Base-by-base conservation (phyloP, 2,797 vertebrate genomes). In the Taenioides sp. region DNA sequence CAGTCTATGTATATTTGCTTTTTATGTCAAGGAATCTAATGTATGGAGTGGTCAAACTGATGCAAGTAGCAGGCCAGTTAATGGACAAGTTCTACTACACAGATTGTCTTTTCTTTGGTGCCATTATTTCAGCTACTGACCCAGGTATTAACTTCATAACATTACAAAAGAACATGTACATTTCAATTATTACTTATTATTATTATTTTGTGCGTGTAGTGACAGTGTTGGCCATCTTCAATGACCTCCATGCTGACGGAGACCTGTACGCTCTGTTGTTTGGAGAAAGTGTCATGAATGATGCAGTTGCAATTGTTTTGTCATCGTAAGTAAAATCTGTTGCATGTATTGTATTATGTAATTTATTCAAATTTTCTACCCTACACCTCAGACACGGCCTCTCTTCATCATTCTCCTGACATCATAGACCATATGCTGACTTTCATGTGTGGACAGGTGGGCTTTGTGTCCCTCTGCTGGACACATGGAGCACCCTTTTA, bases 231-330 rank as follows among this genome's bases (percentile, higher is more conserved):
- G 98, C 98, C 59, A 99, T 99, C 93, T 99, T 99, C 81, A 98
- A 98, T 47, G 98, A 99, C 77, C 93, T 99, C 76, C 95, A 96
- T 9, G 98, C 95, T 34, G 98, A 99, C 4, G 98, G 97, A 0
- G 97, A 99, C 82, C 95, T 99, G 34, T 98, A 99, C 4, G 97
- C 97, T n/a, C 95, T 98, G 89, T 94, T 99, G 80, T 99, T 99
- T 84, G 98, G 98, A 75, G 98, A 98, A 82, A 99, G 98, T 0
- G 98, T 99, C 3, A 93, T 99, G 85, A 99, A 99, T 34, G 98
- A 99, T 1, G 98, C 98, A 0, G 97, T 99, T 64, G 97, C 98
- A 88, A 97, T 99, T 23, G 97, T 99, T 3, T 91, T 98, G 1
- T 98, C 97, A 77, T 98, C 97, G 97, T 98, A 91, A 96, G 96